phyloP scores from a whole-genome alignment of 2,113 vertebrate species.

The rabbit (Oryctolagus cuniculus) region DNA sequence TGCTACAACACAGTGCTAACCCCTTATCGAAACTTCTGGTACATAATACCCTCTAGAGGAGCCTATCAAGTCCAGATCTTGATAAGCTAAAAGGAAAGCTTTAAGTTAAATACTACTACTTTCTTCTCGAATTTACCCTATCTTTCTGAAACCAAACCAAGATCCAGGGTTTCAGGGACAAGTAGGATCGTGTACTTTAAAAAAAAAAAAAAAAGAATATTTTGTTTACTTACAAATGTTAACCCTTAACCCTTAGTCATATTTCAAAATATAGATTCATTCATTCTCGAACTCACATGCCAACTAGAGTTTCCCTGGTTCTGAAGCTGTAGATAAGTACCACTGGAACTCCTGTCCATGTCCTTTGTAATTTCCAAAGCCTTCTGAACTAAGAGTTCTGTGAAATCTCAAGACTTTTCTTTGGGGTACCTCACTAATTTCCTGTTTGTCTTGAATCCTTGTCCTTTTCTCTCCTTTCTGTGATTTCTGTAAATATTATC shows the following conservation, averaged over 20 bases:
- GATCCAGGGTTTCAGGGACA: neutral
- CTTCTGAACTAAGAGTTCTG: neutral
- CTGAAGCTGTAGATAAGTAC: neutral
- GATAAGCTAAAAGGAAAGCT: neutral
- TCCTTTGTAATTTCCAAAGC: neutral
- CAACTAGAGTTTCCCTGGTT: neutral
- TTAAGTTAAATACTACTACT: neutral
- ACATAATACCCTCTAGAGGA: neutral
- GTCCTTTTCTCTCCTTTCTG: neutral
- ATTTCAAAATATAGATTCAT: neutral
- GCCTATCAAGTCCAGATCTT: neutral
- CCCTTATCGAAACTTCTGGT: no score
- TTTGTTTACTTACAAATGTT: neutral
- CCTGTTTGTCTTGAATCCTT: neutral
- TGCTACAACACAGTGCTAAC: no score
- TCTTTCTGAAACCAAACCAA: constrained; percentile 38
- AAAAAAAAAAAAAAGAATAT: neutral
- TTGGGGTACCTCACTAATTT: neutral
- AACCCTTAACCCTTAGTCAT: neutral
- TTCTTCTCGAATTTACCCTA: neutral
- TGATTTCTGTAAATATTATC: neutral
- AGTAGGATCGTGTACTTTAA: neutral
- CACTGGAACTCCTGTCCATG: neutral
- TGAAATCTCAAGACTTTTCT: neutral
- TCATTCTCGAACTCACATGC: neutral